A percentile compares a stretch with the other conserved stretches of the same genome.
Conservation (phyloP, 1,140 invertebrate species). For the Drosophila arizonae region DNA sequence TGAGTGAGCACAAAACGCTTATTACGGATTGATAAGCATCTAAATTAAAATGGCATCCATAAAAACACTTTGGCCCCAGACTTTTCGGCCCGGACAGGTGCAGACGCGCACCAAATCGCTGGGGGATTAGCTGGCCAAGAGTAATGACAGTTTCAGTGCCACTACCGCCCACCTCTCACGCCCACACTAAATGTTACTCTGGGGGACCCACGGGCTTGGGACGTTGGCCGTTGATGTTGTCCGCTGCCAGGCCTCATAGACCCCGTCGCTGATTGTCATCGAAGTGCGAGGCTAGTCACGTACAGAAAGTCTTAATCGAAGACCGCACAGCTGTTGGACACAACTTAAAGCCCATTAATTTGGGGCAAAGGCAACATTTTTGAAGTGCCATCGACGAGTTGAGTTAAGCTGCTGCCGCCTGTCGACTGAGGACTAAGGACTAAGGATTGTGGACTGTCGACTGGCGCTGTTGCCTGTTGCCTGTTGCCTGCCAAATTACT, state of each 20-base stretch:
- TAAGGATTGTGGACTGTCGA: too few relatives aligned
- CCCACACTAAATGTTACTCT: constrained; percentile 34
- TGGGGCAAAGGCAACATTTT: constrained; percentile 21
- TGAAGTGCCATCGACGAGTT: constrained; percentile 12
- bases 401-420: constrained; percentile 20
- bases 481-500: constrained; percentile 52
- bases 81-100: constrained; percentile 43
- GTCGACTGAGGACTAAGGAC: not conserved
- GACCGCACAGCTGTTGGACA: constrained; percentile 46
- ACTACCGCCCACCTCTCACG: not conserved
- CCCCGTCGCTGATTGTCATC: constrained; percentile 42
- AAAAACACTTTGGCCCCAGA: constrained; percentile 63
- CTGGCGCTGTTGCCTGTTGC: not conserved
- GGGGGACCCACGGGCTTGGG: constrained; percentile 3
- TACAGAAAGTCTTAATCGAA: constrained; percentile 68
- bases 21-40: constrained; percentile 77
- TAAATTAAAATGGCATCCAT: constrained; percentile 80
- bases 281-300: constrained; percentile 71
- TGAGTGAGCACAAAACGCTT: constrained; percentile 59
- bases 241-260: constrained; percentile 11
- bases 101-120: constrained; percentile 20
- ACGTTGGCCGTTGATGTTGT: not conserved
- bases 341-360: constrained; percentile 52
- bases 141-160: constrained; percentile 60
- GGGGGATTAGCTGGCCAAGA: constrained; percentile 52